Evolutionary conservation across 1,140 invertebrate species (phyloP).

Genomic region (Drosophila pectinifera): DNA sequence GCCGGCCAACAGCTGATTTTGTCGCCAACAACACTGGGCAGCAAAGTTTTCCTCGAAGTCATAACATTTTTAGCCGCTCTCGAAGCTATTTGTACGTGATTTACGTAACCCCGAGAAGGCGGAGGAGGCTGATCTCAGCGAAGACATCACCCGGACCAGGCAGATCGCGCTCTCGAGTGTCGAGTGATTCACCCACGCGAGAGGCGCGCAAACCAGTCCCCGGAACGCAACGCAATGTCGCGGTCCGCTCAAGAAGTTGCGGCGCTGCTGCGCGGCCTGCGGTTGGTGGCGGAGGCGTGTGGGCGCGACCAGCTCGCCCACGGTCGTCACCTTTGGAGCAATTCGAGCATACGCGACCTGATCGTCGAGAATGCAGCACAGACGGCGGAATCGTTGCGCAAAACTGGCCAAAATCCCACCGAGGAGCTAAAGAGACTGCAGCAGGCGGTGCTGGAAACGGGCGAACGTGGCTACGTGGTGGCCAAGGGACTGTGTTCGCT

Average conservation of each 20-base stretch:
- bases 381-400: conserved; percentile 61
- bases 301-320: conserved; percentile 87
- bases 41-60: neutral
- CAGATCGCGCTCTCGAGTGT: neutral
- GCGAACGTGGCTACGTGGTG: conserved; percentile 72
- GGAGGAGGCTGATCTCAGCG: conserved; percentile 12
- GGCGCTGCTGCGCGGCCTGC: conserved; percentile 87
- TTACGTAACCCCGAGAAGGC: conserved; percentile 1
- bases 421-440: conserved; percentile 62
- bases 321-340: conserved; percentile 87
- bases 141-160: neutral
- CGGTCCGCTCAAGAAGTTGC: conserved; percentile 86
- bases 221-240: conserved; percentile 45
- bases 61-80: conserved; percentile 2
- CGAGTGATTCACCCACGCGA: conserved; percentile 9
- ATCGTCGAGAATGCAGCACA: conserved; percentile 84
- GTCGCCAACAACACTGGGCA: conserved; percentile 1
- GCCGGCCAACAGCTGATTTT: conserved; percentile 9
- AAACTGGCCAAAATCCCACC: conserved; percentile 63
- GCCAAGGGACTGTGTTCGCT: conserved; percentile 68
- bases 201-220: conserved; percentile 11
- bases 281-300: conserved; percentile 87
- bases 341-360: conserved; percentile 87
- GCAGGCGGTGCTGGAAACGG: conserved; percentile 63
- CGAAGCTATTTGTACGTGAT: neutral